Evolutionary conservation across 2,113 vertebrate species (phyloP).

Genomic region (Chloropsis hardwickii): DNA sequence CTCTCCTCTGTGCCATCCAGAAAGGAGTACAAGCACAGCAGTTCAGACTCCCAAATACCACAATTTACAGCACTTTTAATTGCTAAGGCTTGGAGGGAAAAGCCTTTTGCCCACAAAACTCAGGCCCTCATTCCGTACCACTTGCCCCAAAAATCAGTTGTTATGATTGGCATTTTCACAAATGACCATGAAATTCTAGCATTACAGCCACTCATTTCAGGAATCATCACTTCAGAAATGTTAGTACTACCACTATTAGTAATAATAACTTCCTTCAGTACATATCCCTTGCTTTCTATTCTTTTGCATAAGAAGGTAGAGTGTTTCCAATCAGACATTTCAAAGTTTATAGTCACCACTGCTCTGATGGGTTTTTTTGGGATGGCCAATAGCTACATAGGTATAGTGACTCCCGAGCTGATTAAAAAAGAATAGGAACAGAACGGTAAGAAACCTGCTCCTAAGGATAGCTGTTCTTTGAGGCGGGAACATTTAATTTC

Average conservation of each 20-base stretch:
- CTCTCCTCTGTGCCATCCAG: not conserved
- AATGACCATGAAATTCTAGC: not conserved
- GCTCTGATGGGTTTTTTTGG: not conserved
- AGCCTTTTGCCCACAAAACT: not conserved
- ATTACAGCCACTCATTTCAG: not conserved
- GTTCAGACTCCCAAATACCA: not conserved
- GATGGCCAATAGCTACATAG: not conserved
- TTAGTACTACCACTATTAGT: not conserved
- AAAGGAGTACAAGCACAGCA: not conserved
- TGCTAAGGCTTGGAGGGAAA: not conserved
- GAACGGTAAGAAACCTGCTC: not conserved
- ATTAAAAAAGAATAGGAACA: not conserved
- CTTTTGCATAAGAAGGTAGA: not conserved
- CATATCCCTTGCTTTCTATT: not conserved
- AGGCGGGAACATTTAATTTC: not conserved
- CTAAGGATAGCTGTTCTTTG: not conserved
- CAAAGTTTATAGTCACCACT: not conserved
- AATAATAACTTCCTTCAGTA: not conserved
- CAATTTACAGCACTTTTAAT: not conserved
- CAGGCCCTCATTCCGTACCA: not conserved
- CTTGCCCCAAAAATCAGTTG: not conserved
- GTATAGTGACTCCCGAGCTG: not conserved
- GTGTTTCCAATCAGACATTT: not conserved
- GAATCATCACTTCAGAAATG: not conserved
- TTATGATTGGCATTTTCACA: not conserved